These are phyloP conservation scores for Bombus confusus DNA, from an alignment of 1,140 invertebrate species.

Conservation along the genomic window DNA sequence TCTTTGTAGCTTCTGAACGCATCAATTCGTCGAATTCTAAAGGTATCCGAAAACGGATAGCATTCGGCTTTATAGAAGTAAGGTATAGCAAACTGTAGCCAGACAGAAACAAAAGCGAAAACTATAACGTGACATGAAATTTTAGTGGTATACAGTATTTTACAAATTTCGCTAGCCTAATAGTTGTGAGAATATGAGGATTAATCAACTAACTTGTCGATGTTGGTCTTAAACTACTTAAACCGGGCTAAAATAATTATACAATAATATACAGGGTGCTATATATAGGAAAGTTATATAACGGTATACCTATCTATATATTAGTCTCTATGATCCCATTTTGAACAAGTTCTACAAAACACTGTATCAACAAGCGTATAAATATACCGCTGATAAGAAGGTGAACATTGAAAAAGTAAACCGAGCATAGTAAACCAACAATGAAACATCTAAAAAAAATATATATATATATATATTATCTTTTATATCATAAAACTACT, in stretches of 20 bases:
- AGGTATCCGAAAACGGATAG: background rate
- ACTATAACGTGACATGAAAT: background rate
- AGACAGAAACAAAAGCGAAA: background rate
- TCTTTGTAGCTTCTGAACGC: conserved; percentile 31
- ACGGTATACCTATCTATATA: background rate
- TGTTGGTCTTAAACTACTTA: background rate
- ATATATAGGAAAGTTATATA: background rate
- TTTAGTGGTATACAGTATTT: conserved; percentile 41
- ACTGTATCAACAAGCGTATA: background rate
- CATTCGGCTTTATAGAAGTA: conserved; percentile 36
- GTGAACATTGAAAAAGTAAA: background rate
- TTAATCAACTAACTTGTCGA: background rate
- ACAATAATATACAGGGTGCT: conserved; percentile 14
- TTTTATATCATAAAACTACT: background rate
- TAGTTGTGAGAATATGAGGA: background rate
- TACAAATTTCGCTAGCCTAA: background rate
- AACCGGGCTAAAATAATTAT: background rate
- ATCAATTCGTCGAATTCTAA: conserved; percentile 50
- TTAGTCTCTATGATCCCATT: background rate
- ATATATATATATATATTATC: background rate
- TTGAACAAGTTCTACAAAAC: background rate
- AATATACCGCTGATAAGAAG: background rate
- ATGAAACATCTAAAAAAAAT: background rate
- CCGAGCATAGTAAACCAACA: background rate
- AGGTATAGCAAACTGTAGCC: background rate